Evolutionary conservation across 2,888 invertebrate species (phyloP), one percentile per base, ranked within the genome.

Genomic region (Spicauda simplicius): DNA sequence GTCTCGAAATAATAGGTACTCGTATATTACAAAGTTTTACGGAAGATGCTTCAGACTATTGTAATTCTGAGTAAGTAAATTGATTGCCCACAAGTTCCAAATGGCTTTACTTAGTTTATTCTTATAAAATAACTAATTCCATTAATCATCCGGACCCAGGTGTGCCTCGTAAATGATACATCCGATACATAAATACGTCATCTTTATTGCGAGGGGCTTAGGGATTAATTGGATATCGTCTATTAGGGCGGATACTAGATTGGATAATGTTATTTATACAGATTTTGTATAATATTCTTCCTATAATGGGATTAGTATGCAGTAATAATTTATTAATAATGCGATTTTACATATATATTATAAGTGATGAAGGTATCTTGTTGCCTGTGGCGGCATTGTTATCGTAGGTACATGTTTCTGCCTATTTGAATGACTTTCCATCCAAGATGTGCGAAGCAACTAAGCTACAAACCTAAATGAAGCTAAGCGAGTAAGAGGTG

Each of bases 81-180:
- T 33, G 14, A 52, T 50, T 33, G 12, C 33, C 20, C 11, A 5
- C 20, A 64, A 58, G 58, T 58, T 64, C 52, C 41, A 25, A 53
- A 58, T 14, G 53, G 58, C 41, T 37, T 11, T 56, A 48, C 19
- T 48, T 33, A 50, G 33, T 52, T 16, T 58, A 41, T 16, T 54
- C 64, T 59, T 65, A 18, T 20, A 20, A 53, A 53, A 65, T 65
- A 65, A 65, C 58, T 65, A 59, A 65, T 41, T 45, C 41, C 53
- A 65, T 65, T 65, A 54, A 54, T 65, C 65, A 65, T 54, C 58
- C n/a, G 58, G 25, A 25, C 65, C 30, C 65, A 65, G 65, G 65
- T 65, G 65, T 59, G 20, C 65, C 5, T 53, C 53, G 58, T 41
- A 30, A 58, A 64, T 54, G 65, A 53, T 65, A 53, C 30, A 3